A percentile compares a stretch with the other conserved stretches of the same genome.
Evolutionary conservation across 2,113 vertebrate species (phyloP).

Genomic region (Cryptotis parvus): DNA sequence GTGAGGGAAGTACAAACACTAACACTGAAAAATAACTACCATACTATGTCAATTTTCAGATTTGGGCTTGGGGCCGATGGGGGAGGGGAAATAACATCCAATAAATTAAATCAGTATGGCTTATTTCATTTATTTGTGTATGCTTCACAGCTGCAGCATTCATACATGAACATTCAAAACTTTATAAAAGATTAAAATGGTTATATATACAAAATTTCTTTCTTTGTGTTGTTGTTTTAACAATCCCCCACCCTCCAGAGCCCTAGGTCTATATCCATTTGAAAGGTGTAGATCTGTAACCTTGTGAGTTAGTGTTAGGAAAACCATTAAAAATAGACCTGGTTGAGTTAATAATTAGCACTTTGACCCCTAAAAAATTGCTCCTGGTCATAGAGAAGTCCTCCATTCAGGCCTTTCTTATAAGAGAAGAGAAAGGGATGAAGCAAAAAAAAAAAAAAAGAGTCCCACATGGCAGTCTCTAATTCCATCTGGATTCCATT

Average conservation of each 20-base stretch:
- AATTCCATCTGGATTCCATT: conserved; percentile 67
- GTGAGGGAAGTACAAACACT: conserved; percentile 82
- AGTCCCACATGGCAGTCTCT: conserved; percentile 79
- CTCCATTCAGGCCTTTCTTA: conserved; percentile 83
- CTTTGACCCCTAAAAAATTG: conserved; percentile 85
- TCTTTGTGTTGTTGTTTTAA: conserved; percentile 84
- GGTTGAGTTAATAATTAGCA: conserved; percentile 90
- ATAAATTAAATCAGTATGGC: conserved; percentile 97
- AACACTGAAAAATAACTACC: conserved; percentile 83
- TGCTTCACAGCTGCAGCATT: conserved; percentile 91
- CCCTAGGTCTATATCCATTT: conserved; percentile 82
- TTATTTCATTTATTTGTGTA: conserved; percentile 92
- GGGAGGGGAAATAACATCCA: conserved; percentile 90
- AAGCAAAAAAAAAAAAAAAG: conserved; percentile 80
- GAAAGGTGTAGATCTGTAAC: conserved; percentile 86
- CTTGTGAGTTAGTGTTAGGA: conserved; percentile 85
- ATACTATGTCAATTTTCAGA: conserved; percentile 85
- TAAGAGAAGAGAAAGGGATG: conserved; percentile 81
- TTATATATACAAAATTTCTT: conserved; percentile 94
- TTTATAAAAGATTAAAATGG: conserved; percentile 93
- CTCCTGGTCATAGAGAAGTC: conserved; percentile 81
- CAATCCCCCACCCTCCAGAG: conserved; percentile 83
- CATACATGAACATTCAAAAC: conserved; percentile 93
- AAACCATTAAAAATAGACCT: conserved; percentile 87
- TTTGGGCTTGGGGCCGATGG: conserved; percentile 73